Conservation (phyloP, 2,888 invertebrate species). For the Cylloceria caligata region DNA sequence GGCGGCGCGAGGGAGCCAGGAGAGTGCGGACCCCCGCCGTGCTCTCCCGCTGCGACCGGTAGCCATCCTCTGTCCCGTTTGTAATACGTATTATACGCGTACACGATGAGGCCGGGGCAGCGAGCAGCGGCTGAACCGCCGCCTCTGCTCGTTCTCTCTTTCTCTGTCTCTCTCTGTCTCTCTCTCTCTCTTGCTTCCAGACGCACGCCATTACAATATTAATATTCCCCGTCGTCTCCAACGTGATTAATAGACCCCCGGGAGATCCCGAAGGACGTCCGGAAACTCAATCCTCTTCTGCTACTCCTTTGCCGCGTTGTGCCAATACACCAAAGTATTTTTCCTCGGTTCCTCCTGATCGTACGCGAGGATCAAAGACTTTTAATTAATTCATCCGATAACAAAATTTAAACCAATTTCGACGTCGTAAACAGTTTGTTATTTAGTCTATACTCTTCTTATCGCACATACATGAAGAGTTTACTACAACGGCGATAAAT, state of each 20-base stretch:
- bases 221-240: conserved; percentile 77
- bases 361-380: conserved; percentile 40
- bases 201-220: conserved; percentile 79
- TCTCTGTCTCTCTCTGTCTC: conserved; percentile 28
- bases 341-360: conserved; percentile 5
- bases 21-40: conserved; percentile 81
- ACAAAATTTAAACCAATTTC: too few relatives aligned
- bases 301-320: conserved; percentile 37
- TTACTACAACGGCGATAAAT: too few relatives aligned
- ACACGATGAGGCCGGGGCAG: conserved; percentile 43
- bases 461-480: not conserved
- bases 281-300: conserved; percentile 60
- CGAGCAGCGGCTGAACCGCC: conserved; percentile 24
- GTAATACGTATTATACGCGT: conserved; percentile 80
- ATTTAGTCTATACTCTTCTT: not conserved
- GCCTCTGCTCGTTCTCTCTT: not conserved
- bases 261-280: conserved; percentile 67
- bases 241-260: conserved; percentile 77
- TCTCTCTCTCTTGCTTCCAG: conserved; percentile 52
- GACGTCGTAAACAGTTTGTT: too few relatives aligned
- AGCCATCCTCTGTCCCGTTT: conserved; percentile 84
- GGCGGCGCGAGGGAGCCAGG: conserved; percentile 60
- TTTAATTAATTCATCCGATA: conserved; percentile 51
- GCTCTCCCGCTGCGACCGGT: conserved; percentile 85
- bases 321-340: conserved; percentile 25